Conservation (phyloP, 2,113 vertebrate species). For the Centropus bengalensis region DNA sequence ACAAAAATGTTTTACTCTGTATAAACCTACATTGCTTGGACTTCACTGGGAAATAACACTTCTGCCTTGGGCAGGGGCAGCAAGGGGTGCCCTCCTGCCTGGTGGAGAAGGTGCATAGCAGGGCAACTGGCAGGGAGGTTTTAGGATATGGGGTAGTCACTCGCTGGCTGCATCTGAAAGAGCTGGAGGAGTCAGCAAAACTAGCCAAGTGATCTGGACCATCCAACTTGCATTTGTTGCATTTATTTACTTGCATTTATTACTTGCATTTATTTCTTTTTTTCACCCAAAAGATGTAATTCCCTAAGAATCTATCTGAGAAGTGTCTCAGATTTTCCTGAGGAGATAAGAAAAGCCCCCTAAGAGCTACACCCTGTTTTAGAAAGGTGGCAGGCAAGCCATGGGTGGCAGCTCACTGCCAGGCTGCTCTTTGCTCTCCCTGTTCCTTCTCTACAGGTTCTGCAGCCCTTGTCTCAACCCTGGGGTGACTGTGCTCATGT, state of each 20-base stretch:
- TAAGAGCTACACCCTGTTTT: background rate
- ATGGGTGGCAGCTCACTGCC: background rate
- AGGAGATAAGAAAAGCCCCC: background rate
- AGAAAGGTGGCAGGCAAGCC: fast-evolving
- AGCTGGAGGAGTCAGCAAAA: background rate
- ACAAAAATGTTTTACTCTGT: background rate
- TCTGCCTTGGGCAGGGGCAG: background rate
- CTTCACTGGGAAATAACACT: background rate
- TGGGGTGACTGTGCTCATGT: background rate
- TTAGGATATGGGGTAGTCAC: fast-evolving
- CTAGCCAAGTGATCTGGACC: background rate
- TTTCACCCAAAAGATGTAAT: background rate
- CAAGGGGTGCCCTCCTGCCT: background rate
- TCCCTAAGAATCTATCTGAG: background rate
- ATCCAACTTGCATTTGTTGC: background rate
- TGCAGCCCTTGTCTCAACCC: background rate
- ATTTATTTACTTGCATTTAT: too few species aligned
- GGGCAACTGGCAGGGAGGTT: background rate
- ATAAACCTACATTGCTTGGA: background rate
- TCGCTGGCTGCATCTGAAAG: background rate
- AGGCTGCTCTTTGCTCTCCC: background rate
- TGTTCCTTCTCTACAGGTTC: background rate
- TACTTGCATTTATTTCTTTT: background rate
- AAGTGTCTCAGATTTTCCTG: background rate
- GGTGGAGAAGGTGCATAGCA: fast-evolving